Percentiles rank a stretch among this genome's conserved stretches.
Conservation (phyloP, 2,888 invertebrate species). For the Bhutanitis thaidina region DNA sequence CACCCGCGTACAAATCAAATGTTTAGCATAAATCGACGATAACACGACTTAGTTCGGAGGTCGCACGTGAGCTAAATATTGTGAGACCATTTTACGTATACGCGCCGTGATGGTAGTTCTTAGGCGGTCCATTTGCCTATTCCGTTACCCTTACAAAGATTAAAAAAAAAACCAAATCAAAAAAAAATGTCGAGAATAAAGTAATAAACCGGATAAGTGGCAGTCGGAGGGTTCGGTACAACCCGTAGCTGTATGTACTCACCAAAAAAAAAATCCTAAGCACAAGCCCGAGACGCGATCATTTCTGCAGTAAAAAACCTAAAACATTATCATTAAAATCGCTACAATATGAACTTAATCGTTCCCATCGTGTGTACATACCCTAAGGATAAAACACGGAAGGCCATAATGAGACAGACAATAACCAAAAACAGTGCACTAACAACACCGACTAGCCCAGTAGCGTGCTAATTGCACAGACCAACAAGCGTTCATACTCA, state of each 20-base stretch:
- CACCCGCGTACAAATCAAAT: conserved; percentile 37
- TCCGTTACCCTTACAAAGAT: neutral
- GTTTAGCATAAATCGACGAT: conserved; percentile 46
- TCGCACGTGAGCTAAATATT: conserved; percentile 21
- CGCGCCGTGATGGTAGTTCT: neutral
- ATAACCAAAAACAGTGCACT: neutral
- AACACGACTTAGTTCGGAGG: conserved; percentile 19
- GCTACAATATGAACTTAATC: too few relatives aligned
- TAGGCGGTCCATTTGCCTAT: neutral
- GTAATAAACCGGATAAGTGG: too few relatives aligned
- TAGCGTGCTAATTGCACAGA: neutral
- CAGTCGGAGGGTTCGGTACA: too few relatives aligned
- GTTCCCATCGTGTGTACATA: neutral
- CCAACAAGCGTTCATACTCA: neutral
- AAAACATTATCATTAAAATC: too few relatives aligned
- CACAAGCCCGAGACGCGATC: too few relatives aligned
- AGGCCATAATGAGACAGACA: neutral
- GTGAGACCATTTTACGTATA: conserved; percentile 4
- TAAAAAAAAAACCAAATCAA: too few relatives aligned
- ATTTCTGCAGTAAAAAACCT: too few relatives aligned
- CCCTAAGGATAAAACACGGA: neutral
- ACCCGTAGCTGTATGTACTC: too few relatives aligned
- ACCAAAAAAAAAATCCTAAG: too few relatives aligned
- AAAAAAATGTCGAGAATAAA: too few relatives aligned
- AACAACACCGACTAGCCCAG: neutral